Base-by-base conservation (phyloP, 2,888 invertebrate species). In the Epiblema foenella region DNA sequence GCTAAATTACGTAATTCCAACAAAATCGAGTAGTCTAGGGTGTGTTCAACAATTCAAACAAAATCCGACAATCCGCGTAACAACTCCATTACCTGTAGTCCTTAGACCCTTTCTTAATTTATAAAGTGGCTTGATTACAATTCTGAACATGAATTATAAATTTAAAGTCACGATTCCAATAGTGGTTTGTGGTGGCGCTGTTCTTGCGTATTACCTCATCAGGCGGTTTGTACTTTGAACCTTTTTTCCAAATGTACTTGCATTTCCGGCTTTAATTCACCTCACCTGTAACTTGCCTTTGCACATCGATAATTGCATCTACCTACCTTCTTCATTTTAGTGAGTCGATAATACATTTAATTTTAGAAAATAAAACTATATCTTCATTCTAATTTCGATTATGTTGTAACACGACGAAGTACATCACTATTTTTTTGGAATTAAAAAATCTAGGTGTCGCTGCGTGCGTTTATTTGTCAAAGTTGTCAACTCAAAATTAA, bases 201-300 rank as follows among this genome's bases (percentile, higher is more conserved):
- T 93, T 80, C 88, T 93, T 79, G 91, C 90, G 74, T 93, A 91
- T 91, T 93, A 93, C 89, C 90, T 93, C 91, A 93, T 93, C 86
- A 89, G 90, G 88, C 91, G 93, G 93, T 93, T 90, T 81, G 93
- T 93, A 91, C 79, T 77, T 54, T 65, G 42, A 51, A 65, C 58
- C 24, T 60, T 77, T 81, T 70, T 78, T 65, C 75, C 69, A 68
- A 77, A 73, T 77, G 73, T 68, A 73, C 51, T 74, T 63, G 69
- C 60, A 52, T 72, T 68, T 66, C 60, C 39, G 37, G 39, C 56
- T 52, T 65, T 52, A 67, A 18, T 24, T 73, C 46, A 42, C 33
- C 20, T 73, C 24, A n/a, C 33, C 20, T 33, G 3, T 56, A 54
- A 69, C 33, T 59, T 39, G 60, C 46, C 42, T 59, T 59, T 54